Conservation (phyloP, 2,113 vertebrate genomes). For the Pseudorectes ferrugineus region DNA sequence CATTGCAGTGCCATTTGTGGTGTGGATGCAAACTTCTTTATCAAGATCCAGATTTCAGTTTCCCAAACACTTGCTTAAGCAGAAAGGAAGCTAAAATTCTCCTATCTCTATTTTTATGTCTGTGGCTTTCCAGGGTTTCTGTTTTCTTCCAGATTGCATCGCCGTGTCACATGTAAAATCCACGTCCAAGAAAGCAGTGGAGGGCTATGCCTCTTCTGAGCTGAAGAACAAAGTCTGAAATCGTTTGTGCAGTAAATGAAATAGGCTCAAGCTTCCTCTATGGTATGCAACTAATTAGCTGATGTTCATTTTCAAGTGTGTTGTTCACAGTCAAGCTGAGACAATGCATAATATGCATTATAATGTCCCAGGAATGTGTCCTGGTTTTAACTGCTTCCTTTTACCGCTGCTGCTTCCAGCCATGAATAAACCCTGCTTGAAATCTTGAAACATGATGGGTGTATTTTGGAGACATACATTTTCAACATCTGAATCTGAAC, state of each 20-base stretch:
- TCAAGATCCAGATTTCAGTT: constrained; percentile 32
- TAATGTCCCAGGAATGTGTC: constrained; percentile 44
- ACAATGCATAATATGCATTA: constrained; percentile 39
- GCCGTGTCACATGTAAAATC: constrained; percentile 6
- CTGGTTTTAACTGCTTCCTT: constrained; percentile 27
- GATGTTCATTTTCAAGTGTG: constrained; percentile 41
- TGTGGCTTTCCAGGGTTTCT: constrained; percentile 43
- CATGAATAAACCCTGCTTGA: constrained; percentile 19
- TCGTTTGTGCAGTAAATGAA: constrained; percentile 43
- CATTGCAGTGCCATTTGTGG: neutral
- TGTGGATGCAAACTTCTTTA: constrained; percentile 14
- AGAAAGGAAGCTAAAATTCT: constrained; percentile 39
- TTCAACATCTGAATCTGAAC: neutral
- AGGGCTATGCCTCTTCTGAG: neutral
- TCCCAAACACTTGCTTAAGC: constrained; percentile 7
- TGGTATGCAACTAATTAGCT: constrained; percentile 52
- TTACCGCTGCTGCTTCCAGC: neutral
- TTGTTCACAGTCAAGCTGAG: constrained; percentile 53
- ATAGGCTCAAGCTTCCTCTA: constrained; percentile 7
- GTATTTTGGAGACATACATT: constrained; percentile 5
- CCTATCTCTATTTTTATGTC: constrained; percentile 22
- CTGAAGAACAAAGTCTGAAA: constrained; percentile 12
- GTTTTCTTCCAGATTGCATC: constrained; percentile 17
- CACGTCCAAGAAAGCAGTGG: neutral
- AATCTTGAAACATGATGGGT: constrained; percentile 10